These are phyloP conservation scores for Axis porcinus DNA, from an alignment of 2,113 vertebrate genomes.

Conservation along the genomic window DNA sequence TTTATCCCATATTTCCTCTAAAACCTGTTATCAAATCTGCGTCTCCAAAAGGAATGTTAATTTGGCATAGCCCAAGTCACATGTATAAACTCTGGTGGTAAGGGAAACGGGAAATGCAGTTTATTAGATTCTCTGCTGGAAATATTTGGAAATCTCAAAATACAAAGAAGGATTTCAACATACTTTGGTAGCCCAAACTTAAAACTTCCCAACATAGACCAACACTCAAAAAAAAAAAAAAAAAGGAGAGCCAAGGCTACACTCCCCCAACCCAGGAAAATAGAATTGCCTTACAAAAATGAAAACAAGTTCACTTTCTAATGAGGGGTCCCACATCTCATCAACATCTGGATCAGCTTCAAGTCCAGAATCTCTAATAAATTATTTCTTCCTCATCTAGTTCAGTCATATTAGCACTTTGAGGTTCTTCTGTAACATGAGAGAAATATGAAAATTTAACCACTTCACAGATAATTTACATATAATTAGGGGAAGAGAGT, in stretches of 20 bases:
- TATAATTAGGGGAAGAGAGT: background rate
- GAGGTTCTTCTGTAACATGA: background rate
- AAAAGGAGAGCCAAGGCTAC: background rate
- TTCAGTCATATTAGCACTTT: background rate
- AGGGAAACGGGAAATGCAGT: background rate
- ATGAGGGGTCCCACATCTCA: background rate
- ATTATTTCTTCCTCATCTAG: background rate
- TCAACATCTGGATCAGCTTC: background rate
- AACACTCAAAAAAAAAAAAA: background rate
- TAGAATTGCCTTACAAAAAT: background rate
- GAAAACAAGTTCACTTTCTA: background rate
- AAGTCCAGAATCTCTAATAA: background rate
- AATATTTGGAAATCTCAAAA: background rate
- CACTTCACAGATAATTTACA: background rate
- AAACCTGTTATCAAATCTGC: background rate
- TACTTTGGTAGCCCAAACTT: background rate
- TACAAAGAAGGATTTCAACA: background rate
- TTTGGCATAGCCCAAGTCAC: background rate
- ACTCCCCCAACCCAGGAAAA: background rate
- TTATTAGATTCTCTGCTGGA: background rate
- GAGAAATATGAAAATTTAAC: background rate
- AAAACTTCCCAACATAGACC: background rate
- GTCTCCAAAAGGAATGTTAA: background rate
- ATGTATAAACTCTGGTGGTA: background rate
- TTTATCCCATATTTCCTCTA: background rate